These are phyloP conservation scores for Acronicta alni DNA, from an alignment of 2,888 invertebrate species.

Conservation along the genomic window DNA sequence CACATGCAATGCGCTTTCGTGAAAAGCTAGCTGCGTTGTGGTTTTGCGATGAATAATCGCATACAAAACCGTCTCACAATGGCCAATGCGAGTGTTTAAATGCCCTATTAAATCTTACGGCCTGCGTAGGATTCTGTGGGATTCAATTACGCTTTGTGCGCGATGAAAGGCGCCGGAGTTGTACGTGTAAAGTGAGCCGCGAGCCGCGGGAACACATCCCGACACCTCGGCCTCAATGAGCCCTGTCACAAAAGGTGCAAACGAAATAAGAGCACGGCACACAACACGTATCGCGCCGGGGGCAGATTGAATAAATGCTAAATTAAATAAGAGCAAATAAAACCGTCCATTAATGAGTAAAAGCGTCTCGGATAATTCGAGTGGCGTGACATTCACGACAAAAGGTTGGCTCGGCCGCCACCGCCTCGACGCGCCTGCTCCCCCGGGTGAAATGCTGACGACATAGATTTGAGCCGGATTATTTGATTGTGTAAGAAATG, in stretches of 20 bases:
- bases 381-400: constrained; percentile 78
- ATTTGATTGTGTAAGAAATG: constrained; percentile 75
- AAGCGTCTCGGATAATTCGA: constrained; percentile 81
- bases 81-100: constrained; percentile 89
- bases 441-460: constrained; percentile 63
- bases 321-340: constrained; percentile 90
- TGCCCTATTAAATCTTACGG: constrained; percentile 89
- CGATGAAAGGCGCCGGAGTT: constrained; percentile 87
- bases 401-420: constrained; percentile 68
- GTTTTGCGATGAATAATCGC: constrained; percentile 86
- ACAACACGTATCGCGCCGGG: constrained; percentile 80
- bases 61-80: constrained; percentile 87
- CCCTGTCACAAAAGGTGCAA: constrained; percentile 88
- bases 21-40: constrained; percentile 82
- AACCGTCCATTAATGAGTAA: constrained; percentile 84
- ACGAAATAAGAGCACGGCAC: constrained; percentile 80
- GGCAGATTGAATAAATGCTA: constrained; percentile 89
- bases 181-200: constrained; percentile 86
- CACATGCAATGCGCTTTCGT: constrained; percentile 76
- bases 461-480: constrained; percentile 67
- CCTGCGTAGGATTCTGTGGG: constrained; percentile 88
- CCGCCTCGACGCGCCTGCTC: constrained; percentile 55
- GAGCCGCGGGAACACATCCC: constrained; percentile 85
- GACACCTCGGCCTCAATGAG: constrained; percentile 88
- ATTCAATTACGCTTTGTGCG: constrained; percentile 89